A percentile compares a stretch with the other conserved stretches of the same genome.
Conservation (phyloP, 2,888 invertebrate species). For the Stenodera caucasica region DNA sequence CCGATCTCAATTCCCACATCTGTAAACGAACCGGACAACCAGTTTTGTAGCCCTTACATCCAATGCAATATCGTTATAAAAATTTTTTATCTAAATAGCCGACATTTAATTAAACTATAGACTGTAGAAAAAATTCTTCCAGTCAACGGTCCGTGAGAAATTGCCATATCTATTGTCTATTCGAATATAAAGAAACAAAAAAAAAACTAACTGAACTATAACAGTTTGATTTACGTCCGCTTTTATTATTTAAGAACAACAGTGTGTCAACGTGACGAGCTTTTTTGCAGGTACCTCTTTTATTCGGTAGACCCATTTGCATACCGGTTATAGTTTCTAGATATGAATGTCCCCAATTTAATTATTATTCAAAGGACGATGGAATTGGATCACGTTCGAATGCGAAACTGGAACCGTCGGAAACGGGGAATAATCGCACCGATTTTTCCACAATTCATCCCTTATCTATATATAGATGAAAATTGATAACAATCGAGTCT, state of each 20-base stretch:
- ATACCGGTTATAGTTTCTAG: conserved; percentile 42
- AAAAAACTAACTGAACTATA: conserved; percentile 16
- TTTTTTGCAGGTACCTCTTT: conserved; percentile 44
- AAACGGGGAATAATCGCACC: conserved; percentile 5
- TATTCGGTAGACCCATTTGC: conserved; percentile 40
- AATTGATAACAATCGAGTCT: too few species aligned
- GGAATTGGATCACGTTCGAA: conserved; percentile 14
- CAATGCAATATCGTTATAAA: too few species aligned
- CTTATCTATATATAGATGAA: too few species aligned
- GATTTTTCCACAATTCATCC: too few species aligned
- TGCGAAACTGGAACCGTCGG: conserved; percentile 15
- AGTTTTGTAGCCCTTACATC: conserved; percentile 31
- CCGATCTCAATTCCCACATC: conserved; percentile 36
- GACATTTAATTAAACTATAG: conserved; percentile 9
- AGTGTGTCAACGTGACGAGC: conserved; percentile 38
- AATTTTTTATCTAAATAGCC: too few species aligned
- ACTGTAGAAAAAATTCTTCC: not conserved
- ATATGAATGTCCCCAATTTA: conserved; percentile 18
- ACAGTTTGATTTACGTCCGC: conserved; percentile 23
- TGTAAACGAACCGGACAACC: conserved; percentile 32
- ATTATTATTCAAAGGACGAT: conserved; percentile 20
- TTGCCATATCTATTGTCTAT: conserved; percentile 7
- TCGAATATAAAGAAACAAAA: too few species aligned
- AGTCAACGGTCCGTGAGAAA: conserved; percentile 20
- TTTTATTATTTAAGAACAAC: conserved; percentile 28